These are phyloP conservation scores for Sternotherus odoratus DNA, from an alignment of 2,797 vertebrate species.

Conservation along the genomic window DNA sequence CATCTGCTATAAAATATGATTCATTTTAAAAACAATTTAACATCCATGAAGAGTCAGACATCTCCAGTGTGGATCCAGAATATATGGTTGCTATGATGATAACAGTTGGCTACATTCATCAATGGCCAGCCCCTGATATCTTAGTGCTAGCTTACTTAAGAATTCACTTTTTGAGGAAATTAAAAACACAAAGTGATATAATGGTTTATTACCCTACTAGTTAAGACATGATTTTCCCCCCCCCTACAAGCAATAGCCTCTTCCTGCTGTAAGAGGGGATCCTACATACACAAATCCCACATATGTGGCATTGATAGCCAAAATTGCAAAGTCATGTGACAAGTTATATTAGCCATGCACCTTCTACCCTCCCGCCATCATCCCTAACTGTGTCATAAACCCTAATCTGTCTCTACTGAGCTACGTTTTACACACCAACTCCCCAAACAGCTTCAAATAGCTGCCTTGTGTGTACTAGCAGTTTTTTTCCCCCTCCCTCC, in stretches of 20 bases:
- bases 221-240: fast-evolving
- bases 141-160: slow-evolving; percentile 54
- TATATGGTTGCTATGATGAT: slow-evolving; percentile 67
- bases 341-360: background rate
- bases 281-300: background rate
- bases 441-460: background rate
- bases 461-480: background rate
- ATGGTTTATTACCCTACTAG: background rate
- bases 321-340: background rate
- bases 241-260: background rate
- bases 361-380: background rate
- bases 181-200: background rate
- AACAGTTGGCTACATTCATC: slow-evolving; percentile 48
- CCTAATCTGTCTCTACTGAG: background rate
- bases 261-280: background rate
- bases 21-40: background rate
- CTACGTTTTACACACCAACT: background rate
- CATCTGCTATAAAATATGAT: background rate
- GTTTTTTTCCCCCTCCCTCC: background rate
- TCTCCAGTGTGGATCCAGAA: slow-evolving; percentile 46
- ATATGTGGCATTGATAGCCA: background rate
- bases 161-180: slow-evolving; percentile 30
- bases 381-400: background rate
- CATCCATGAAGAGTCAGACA: background rate
- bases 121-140: slow-evolving; percentile 53